Base-by-base conservation (phyloP, 2,797 vertebrate species). In the Pangasius larnaudii region DNA sequence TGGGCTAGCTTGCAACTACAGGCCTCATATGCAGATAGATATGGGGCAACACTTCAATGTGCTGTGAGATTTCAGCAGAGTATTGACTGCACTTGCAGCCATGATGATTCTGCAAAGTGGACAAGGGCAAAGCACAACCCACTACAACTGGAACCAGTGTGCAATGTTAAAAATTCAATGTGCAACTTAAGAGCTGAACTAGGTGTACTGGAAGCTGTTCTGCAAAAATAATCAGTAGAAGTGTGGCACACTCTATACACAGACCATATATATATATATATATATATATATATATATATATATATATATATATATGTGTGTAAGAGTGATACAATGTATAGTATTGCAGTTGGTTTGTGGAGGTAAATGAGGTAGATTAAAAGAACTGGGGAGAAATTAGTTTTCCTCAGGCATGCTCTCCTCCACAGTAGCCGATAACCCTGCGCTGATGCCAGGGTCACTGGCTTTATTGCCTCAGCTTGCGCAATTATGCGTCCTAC, bases 391-490 rank as follows among this genome's bases (percentile, higher is more conserved):
- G 46, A 86, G 86, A 90, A 87, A 91, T 91, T 78, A 74, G 85
- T 86, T 88, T 84, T 90, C 83, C 16, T 51, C 75, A 67, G 56
- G 82, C 75, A 74, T 24, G 75, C 27, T 87, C 75, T 87, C 75
- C 77, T 74, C 65, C 56, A 56, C 85, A 69, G 74, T 71, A 59
- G 75, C 86, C 56, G 87, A 91, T 81, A 86, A 86, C 75, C 83
- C 72, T 61, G 61, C 22, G 72, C 63, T 39, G 75, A 65, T 58
- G 61, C 85, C 83, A 78, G 83, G 89, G 81, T 89, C 84, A 86
- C 75, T 88, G 88, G 77, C 89, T 91, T 89, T 91, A 90, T 86
- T 85, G 91, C 87, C 85, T 90, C 72, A 72, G 46, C 88, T 84
- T 67, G 89, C 72, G 46, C 79, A 88, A 88, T 90, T 88, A 88